phyloP scores from a whole-genome alignment of 2,113 vertebrate genomes.

The Macheiramphus alcinus region DNA sequence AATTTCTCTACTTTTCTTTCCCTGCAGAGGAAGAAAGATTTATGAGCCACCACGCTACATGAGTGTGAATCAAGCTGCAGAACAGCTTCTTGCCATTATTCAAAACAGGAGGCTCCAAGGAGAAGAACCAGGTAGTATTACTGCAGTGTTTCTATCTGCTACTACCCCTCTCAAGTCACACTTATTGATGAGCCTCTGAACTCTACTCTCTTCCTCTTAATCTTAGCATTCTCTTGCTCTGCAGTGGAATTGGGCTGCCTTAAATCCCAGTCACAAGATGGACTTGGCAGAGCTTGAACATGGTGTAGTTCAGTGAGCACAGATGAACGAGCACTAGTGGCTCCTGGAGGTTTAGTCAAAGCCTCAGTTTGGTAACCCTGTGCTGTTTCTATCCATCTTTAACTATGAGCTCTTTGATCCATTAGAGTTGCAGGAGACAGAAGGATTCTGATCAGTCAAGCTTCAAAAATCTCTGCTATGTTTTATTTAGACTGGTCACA shows the following conservation, averaged over 20 bases:
- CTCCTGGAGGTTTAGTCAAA: not conserved
- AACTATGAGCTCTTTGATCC: not conserved
- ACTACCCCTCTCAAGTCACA: not conserved
- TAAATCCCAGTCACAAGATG: not conserved
- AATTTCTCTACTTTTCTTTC: not conserved
- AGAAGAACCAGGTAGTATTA: slow-evolving; percentile 80
- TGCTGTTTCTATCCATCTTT: not conserved
- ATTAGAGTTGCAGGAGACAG: not conserved
- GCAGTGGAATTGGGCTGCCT: not conserved
- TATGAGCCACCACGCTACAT: slow-evolving; percentile 92
- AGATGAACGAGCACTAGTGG: not conserved
- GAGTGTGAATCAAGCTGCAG: slow-evolving; percentile 87
- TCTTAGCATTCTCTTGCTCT: not conserved
- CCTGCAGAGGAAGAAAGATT: slow-evolving; percentile 86
- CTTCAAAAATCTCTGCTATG: not conserved
- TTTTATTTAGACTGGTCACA: not conserved
- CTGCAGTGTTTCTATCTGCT: not conserved
- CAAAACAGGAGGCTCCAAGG: slow-evolving; percentile 75
- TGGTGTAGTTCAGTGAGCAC: not conserved
- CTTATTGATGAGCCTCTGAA: not conserved
- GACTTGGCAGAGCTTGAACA: not conserved
- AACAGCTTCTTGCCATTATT: slow-evolving; percentile 89
- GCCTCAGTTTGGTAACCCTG: not conserved
- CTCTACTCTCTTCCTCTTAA: not conserved
- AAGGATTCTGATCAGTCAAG: not conserved